Conservation (phyloP, 2,888 invertebrate genomes). For the Xestia xanthographa region DNA sequence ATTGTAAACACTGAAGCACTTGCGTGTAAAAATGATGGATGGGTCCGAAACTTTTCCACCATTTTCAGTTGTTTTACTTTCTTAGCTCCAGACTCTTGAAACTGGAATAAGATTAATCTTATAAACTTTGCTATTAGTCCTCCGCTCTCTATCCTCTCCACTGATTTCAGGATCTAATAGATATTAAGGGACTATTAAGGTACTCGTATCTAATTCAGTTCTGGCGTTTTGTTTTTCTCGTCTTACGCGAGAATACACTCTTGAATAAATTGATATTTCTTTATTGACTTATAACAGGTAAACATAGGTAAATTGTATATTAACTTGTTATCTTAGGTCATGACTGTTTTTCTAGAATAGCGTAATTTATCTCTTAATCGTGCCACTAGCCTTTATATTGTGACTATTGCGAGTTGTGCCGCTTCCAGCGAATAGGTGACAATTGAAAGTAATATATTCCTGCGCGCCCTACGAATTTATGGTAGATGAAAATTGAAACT, state of each 20-base stretch:
- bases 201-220: background rate
- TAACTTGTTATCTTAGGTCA: conserved; percentile 10
- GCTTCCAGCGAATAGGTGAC: background rate
- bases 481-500: background rate
- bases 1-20: conserved; percentile 6
- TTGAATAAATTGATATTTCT: conserved; percentile 1
- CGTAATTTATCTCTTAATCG: conserved; percentile 5
- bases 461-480: background rate
- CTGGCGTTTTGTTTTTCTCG: background rate
- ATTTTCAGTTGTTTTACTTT: conserved; percentile 26
- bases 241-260: background rate
- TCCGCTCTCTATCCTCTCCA: background rate
- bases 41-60: conserved; percentile 32
- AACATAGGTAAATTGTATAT: conserved; percentile 1
- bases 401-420: background rate
- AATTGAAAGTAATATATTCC: background rate
- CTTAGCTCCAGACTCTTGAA: conserved; percentile 28
- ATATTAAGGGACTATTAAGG: background rate
- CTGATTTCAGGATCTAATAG: conserved; percentile 13
- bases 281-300: conserved; percentile 5
- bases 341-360: conserved; percentile 15
- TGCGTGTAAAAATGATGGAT: conserved; percentile 39
- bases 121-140: conserved; percentile 21
- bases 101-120: conserved; percentile 41
- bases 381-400: background rate